Evolutionary conservation across 2,797 vertebrate genomes (phyloP).

Genomic region (Selene dorsalis): DNA sequence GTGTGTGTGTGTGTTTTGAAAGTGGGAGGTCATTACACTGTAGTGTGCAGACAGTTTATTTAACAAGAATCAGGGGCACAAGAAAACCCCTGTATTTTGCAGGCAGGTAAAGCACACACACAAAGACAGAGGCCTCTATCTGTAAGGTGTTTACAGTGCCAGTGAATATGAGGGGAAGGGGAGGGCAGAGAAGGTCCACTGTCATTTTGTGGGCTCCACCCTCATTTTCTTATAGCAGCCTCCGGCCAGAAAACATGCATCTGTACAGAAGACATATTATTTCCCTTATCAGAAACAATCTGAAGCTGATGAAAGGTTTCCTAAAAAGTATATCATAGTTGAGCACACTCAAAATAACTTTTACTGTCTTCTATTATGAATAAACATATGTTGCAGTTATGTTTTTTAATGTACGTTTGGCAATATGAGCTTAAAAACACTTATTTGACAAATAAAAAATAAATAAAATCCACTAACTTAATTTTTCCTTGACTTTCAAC

Average conservation of each 20-base stretch:
- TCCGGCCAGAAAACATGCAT: conserved; percentile 64
- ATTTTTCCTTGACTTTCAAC: not conserved
- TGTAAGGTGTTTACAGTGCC: conserved; percentile 77
- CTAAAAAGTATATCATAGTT: not conserved
- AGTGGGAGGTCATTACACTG: conserved; percentile 67
- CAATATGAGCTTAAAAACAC: not conserved
- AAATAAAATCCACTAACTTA: not conserved
- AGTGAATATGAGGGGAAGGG: conserved; percentile 76
- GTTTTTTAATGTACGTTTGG: not conserved
- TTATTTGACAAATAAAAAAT: not conserved
- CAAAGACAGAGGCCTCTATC: conserved; percentile 40
- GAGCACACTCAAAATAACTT: not conserved
- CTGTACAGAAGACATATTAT: conserved; percentile 12
- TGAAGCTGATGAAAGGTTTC: conserved; percentile 21
- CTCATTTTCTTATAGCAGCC: conserved; percentile 77
- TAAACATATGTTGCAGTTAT: not conserved
- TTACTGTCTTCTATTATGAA: not conserved
- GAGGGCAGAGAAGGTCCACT: conserved; percentile 82
- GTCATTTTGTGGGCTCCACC: conserved; percentile 83
- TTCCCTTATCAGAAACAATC: conserved; percentile 4
- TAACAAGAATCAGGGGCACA: conserved; percentile 70
- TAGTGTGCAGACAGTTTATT: conserved; percentile 69
- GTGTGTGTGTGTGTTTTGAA: conserved; percentile 36
- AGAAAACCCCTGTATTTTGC: conserved; percentile 62
- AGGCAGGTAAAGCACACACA: conserved; percentile 45